Conservation (phyloP, 2,888 invertebrate genomes). For the Lasioglossum vierecki region DNA sequence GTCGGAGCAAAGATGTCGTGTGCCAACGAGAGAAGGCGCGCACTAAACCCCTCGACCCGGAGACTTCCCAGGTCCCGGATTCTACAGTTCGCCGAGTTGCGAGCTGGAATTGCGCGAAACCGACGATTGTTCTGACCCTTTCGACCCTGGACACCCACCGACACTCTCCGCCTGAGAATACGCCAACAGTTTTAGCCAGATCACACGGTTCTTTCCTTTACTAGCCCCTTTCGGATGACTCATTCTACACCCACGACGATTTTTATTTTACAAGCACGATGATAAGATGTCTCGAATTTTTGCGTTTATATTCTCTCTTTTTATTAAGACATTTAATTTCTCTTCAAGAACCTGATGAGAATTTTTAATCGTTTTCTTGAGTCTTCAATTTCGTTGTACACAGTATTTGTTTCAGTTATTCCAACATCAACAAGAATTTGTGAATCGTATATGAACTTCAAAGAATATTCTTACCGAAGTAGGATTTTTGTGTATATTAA, state of each 20-base stretch:
- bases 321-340: no score
- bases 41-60: slow-evolving; percentile 61
- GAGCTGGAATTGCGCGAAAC: slow-evolving; percentile 59
- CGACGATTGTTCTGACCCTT: slow-evolving; percentile 58
- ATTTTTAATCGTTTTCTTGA: no score
- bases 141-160: slow-evolving; percentile 23
- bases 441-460: not conserved
- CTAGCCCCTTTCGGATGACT: not conserved
- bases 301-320: no score
- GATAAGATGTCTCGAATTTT: no score
- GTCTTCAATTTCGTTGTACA: not conserved
- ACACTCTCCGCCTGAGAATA: not conserved
- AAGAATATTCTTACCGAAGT: not conserved
- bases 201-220: not conserved
- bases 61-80: slow-evolving; percentile 60
- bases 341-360: no score
- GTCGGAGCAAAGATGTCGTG: slow-evolving; percentile 79
- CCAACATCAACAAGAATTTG: not conserved
- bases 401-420: not conserved
- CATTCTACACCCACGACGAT: not conserved
- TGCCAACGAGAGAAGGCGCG: slow-evolving; percentile 76
- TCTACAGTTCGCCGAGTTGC: slow-evolving; percentile 51
- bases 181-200: not conserved
- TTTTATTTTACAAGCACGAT: not conserved
- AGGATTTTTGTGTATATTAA: no score